Evolutionary conservation across 2,113 vertebrate species (phyloP).

Genomic region (Echinops telfairi): DNA sequence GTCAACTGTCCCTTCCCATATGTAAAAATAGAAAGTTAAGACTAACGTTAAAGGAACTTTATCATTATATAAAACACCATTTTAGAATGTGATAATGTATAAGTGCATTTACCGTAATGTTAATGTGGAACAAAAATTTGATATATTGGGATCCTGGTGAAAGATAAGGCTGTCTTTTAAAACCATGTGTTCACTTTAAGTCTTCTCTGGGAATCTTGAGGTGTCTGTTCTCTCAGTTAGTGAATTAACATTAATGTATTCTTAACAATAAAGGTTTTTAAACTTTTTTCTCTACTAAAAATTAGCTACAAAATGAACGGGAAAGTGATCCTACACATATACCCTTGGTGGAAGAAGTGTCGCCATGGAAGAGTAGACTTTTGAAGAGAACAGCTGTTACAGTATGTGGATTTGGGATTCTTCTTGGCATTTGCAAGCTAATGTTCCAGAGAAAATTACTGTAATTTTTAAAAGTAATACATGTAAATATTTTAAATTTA

Average conservation of each 20-base stretch:
- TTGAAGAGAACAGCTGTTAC: slow-evolving; percentile 84
- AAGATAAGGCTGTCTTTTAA: slow-evolving; percentile 26
- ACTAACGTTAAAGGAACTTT: slow-evolving; percentile 42
- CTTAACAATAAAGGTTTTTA: slow-evolving; percentile 54
- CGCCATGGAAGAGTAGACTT: slow-evolving; percentile 79
- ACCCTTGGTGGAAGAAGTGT: slow-evolving; percentile 81
- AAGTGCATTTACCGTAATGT: slow-evolving; percentile 25
- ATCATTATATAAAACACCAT: neutral
- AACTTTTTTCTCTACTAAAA: slow-evolving; percentile 71
- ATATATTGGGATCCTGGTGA: neutral
- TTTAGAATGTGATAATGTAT: slow-evolving; percentile 49
- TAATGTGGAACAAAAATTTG: slow-evolving; percentile 57
- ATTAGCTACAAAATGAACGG: slow-evolving; percentile 87
- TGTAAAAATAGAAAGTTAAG: slow-evolving; percentile 40
- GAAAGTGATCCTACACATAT: slow-evolving; percentile 85
- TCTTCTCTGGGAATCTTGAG: slow-evolving; percentile 59
- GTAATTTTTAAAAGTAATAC: neutral
- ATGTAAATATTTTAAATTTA: neutral
- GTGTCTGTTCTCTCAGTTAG: neutral
- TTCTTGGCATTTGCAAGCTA: slow-evolving; percentile 86
- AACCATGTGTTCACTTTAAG: slow-evolving; percentile 47
- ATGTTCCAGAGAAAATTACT: slow-evolving; percentile 77
- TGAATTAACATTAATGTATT: slow-evolving; percentile 11
- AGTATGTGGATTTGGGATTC: slow-evolving; percentile 87
- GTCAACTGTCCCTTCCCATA: neutral